Percentiles rank a stretch among this genome's conserved stretches.
These are phyloP conservation scores for Triops longicaudatus DNA, from an alignment of 1,140 invertebrate species.

Conservation along the genomic window DNA sequence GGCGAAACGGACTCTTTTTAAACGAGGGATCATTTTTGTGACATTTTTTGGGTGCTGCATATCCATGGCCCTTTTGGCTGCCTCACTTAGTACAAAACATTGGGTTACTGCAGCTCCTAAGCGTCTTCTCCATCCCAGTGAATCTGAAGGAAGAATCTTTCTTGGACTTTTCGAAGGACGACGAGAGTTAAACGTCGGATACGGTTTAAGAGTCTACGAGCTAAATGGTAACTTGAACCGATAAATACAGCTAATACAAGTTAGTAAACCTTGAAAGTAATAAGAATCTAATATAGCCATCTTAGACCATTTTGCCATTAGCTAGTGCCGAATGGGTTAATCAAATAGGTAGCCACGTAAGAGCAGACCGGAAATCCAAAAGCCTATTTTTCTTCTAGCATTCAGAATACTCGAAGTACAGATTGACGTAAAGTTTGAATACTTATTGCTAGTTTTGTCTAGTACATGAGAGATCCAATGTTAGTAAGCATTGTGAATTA, in stretches of 20 bases:
- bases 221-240: constrained; percentile 51
- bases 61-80: constrained; percentile 69
- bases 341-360: too few relatives aligned
- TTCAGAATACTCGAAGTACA: too few relatives aligned
- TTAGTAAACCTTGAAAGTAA: background rate
- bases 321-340: too few relatives aligned
- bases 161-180: constrained; percentile 77
- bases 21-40: constrained; percentile 71
- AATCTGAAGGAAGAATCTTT: constrained; percentile 65
- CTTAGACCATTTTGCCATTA: too few relatives aligned
- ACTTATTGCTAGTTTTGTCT: too few relatives aligned
- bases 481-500: too few relatives aligned
- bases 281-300: too few relatives aligned
- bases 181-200: constrained; percentile 70
- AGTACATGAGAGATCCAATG: too few relatives aligned
- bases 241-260: too few relatives aligned
- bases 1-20: constrained; percentile 46
- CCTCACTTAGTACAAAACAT: constrained; percentile 73
- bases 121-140: constrained; percentile 52
- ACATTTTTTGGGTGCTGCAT: constrained; percentile 79
- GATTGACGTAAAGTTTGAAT: too few relatives aligned
- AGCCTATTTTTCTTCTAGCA: too few relatives aligned
- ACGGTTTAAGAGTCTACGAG: constrained; percentile 64
- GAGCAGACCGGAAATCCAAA: too few relatives aligned
- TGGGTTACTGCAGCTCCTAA: constrained; percentile 74